phyloP scores from a whole-genome alignment of 2,888 invertebrate genomes.

The Ommatoiulus sabulosus region DNA sequence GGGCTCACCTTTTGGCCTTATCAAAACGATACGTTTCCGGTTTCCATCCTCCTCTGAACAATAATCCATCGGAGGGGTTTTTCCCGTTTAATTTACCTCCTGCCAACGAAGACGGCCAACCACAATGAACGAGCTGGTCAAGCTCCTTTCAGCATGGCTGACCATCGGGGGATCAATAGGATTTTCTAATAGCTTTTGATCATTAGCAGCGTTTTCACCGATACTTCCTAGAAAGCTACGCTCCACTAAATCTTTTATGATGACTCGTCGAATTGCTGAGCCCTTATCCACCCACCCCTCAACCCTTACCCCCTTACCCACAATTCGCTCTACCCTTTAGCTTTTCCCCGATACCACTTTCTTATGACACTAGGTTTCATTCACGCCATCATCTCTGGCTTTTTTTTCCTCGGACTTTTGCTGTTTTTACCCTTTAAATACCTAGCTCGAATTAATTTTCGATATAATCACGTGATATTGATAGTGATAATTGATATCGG shows the following conservation, averaged over 20 bases:
- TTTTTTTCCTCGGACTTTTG: neutral
- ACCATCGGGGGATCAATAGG: conserved; percentile 25
- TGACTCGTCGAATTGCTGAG: conserved; percentile 3
- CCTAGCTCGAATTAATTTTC: neutral
- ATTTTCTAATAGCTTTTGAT: conserved; percentile 47
- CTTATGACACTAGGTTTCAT: neutral
- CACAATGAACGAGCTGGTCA: conserved; percentile 18
- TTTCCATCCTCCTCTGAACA: neutral
- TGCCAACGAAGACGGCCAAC: conserved; percentile 41
- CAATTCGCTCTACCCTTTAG: too few species aligned
- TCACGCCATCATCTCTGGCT: neutral
- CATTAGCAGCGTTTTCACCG: conserved; percentile 27
- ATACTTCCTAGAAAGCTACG: neutral
- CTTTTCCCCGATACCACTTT: neutral
- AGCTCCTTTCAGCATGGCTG: conserved; percentile 31
- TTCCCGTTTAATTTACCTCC: conserved; percentile 47
- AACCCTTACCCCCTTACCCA: too few species aligned
- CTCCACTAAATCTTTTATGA: conserved; percentile 22
- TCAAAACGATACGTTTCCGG: neutral
- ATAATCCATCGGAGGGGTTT: conserved; percentile 22
- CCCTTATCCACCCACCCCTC: neutral
- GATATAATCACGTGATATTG: neutral
- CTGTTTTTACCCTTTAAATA: neutral
- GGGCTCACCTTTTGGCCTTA: neutral
- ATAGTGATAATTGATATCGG: neutral